A percentile compares a stretch with the other conserved stretches of the same genome.
Conservation (phyloP, 2,888 invertebrate genomes). For the Dusona sp. region DNA sequence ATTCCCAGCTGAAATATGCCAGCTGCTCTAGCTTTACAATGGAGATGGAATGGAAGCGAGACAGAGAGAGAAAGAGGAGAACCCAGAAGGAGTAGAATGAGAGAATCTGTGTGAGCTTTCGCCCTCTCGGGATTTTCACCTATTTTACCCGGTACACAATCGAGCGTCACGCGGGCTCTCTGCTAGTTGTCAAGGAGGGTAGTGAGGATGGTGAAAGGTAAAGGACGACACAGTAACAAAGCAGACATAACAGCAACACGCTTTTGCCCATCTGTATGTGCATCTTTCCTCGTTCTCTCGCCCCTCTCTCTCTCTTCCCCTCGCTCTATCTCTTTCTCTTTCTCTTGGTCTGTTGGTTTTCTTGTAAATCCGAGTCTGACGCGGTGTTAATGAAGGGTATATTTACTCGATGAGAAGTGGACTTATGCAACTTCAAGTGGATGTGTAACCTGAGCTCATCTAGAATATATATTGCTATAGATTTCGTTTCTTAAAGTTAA, state of each 20-base stretch:
- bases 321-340: constrained; percentile 34
- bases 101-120: constrained; percentile 64
- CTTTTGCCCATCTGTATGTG: constrained; percentile 40
- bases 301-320: constrained; percentile 34
- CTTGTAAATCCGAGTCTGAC: constrained; percentile 76
- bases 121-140: constrained; percentile 60
- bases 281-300: constrained; percentile 29
- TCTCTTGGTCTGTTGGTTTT: constrained; percentile 74
- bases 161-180: constrained; percentile 49
- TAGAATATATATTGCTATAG: not conserved
- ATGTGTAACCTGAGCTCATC: constrained; percentile 46
- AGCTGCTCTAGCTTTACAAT: constrained; percentile 35
- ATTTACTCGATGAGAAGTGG: constrained; percentile 78
- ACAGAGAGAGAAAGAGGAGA: constrained; percentile 12
- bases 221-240: constrained; percentile 37
- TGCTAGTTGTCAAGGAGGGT: constrained; percentile 20
- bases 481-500: constrained; percentile 1
- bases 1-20: constrained; percentile 51
- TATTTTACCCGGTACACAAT: constrained; percentile 63
- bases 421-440: constrained; percentile 67
- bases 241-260: constrained; percentile 58
- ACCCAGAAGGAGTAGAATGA: constrained; percentile 42
- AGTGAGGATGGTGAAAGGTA: not conserved
- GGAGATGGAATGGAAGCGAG: constrained; percentile 12
- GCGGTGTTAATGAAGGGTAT: constrained; percentile 79